phyloP scores from a whole-genome alignment of 30 jellyfish, hydroid and myxozoan species.

The Aurelia aurita region DNA sequence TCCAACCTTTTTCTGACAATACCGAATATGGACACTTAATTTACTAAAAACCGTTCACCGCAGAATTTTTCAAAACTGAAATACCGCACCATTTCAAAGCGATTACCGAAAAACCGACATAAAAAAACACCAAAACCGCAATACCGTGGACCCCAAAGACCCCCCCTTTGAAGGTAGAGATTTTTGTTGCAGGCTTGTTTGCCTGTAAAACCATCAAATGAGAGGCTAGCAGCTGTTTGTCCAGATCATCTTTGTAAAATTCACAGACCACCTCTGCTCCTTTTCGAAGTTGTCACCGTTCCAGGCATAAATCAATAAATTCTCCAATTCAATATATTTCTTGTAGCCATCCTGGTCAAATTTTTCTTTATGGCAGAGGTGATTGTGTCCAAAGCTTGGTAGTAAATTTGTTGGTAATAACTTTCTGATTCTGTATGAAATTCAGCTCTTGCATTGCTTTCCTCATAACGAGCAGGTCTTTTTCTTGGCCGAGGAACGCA shows the following conservation, averaged over 20 bases:
- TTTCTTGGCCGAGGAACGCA: conserved; percentile 18
- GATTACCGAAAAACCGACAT: no score
- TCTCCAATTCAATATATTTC: background rate
- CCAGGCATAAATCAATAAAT: conserved; percentile 11
- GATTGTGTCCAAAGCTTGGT: conserved; percentile 13
- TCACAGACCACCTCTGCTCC: background rate
- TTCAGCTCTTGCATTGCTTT: conserved; percentile 12
- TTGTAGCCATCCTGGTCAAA: conserved; percentile 30
- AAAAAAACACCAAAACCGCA: no score
- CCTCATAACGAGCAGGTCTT: conserved; percentile 19
- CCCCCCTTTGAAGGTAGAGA: background rate
- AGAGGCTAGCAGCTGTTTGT: background rate
- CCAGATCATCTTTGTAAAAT: conserved; percentile 2
- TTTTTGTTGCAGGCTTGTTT: conserved; percentile 11
- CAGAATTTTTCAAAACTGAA: no score
- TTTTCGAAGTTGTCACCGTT: conserved; percentile 8
- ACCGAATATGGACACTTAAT: no score
- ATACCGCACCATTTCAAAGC: no score
- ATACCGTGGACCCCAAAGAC: background rate
- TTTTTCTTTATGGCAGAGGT: conserved; percentile 9
- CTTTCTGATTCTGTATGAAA: background rate
- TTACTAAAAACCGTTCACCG: no score
- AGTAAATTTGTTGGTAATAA: background rate
- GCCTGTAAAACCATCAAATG: conserved; percentile 4
- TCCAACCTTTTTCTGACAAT: no score